These are phyloP conservation scores for Scyliorhinus canicula DNA, from an alignment of 2,797 vertebrate genomes.

Conservation along the genomic window DNA sequence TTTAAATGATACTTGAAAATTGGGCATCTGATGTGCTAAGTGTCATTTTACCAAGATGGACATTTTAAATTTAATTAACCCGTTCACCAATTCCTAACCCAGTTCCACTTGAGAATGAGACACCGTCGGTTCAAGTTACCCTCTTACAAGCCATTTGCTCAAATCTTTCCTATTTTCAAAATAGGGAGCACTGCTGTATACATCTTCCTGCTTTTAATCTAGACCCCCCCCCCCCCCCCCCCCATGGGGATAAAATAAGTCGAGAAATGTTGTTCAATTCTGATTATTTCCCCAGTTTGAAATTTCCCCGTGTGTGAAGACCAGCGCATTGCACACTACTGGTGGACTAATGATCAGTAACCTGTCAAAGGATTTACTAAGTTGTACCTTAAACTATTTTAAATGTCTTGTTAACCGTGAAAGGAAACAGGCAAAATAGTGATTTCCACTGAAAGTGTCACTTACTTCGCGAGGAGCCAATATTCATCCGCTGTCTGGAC, in stretches of 20 bases:
- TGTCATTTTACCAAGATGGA: too few relatives aligned
- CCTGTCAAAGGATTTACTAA: neutral
- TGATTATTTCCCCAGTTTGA: neutral
- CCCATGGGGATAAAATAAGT: neutral
- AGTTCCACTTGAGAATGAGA: neutral
- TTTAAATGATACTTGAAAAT: too few relatives aligned
- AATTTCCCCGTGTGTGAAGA: neutral
- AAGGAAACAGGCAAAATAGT: neutral
- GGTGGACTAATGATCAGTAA: neutral
- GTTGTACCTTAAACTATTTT: neutral
- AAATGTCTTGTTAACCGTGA: neutral
- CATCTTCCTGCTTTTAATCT: neutral
- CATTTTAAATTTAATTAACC: too few relatives aligned
- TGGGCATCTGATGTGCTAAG: too few relatives aligned
- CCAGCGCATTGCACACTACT: neutral
- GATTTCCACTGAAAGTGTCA: neutral
- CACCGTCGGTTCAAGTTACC: neutral
- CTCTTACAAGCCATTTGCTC: neutral
- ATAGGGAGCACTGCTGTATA: neutral
- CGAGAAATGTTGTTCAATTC: neutral
- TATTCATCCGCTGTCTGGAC: neutral
- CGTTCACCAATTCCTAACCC: neutral
- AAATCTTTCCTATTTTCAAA: neutral
- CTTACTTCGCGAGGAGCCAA: slow-evolving; percentile 14
- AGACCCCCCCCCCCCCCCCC: neutral